These are phyloP conservation scores for Acanthiza pusilla DNA, from an alignment of 2,797 vertebrate genomes.

Conservation along the genomic window DNA sequence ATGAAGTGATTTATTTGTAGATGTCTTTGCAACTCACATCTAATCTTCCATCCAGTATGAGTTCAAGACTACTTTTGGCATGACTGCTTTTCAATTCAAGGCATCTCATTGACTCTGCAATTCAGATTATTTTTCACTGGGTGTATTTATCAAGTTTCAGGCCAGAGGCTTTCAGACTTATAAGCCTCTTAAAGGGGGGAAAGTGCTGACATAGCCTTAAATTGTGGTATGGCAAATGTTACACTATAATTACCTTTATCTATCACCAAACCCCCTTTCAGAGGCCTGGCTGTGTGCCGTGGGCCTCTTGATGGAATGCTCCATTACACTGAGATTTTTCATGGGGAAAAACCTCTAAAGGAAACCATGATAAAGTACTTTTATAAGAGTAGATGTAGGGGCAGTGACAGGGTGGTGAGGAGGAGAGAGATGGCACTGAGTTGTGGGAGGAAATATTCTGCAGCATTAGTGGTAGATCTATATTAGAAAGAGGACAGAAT, in stretches of 20 bases:
- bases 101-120: conserved; percentile 13
- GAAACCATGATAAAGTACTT: conserved; percentile 37
- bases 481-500: background rate
- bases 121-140: conserved; percentile 15
- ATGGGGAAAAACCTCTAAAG: background rate
- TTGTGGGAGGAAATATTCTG: background rate
- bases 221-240: conserved; percentile 39
- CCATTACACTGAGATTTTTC: conserved; percentile 28
- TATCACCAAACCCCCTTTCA: conserved; percentile 41
- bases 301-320: conserved; percentile 34
- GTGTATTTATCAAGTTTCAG: conserved; percentile 35
- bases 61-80: background rate
- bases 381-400: background rate
- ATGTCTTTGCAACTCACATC: background rate
- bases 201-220: conserved; percentile 53
- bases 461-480: background rate
- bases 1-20: background rate
- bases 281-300: conserved; percentile 11
- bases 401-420: background rate
- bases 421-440: background rate
- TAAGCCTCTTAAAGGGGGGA: conserved; percentile 21
- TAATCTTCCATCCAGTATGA: background rate
- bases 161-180: conserved; percentile 24
- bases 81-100: background rate
- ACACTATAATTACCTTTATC: conserved; percentile 63